Percentiles rank a stretch among this genome's conserved stretches.
Conservation (phyloP, 2,797 vertebrate genomes). For the Alauda arvensis region DNA sequence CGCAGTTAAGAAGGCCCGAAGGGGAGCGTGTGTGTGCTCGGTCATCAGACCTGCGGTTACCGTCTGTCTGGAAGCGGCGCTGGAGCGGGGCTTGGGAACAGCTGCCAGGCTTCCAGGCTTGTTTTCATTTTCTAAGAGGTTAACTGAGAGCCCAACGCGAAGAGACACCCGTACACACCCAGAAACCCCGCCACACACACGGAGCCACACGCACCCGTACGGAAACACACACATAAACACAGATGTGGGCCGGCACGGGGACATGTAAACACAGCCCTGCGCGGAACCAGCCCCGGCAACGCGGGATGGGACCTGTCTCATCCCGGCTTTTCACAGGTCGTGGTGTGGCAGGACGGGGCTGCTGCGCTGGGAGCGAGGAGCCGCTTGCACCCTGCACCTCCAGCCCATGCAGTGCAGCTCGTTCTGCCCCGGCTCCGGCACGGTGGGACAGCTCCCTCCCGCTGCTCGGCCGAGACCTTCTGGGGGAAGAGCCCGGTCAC, state of each 20-base stretch:
- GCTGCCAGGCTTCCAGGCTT: conserved; percentile 14
- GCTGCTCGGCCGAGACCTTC: neutral
- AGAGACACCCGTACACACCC: neutral
- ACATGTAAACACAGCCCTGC: conserved; percentile 7
- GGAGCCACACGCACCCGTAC: conserved; percentile 4
- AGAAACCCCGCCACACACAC: neutral
- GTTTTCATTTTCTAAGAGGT: neutral
- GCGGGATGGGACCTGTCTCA: neutral
- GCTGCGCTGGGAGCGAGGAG: accelerated
- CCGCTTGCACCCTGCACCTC: neutral
- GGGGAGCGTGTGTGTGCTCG: conserved; percentile 30
- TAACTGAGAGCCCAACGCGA: neutral
- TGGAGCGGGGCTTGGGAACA: conserved; percentile 17
- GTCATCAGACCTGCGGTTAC: conserved; percentile 48
- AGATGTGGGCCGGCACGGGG: neutral
- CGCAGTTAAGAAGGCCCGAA: neutral
- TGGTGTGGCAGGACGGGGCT: accelerated
- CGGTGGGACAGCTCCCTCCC: neutral
- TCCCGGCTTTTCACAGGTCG: neutral
- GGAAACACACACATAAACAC: conserved; percentile 45
- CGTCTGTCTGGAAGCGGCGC: conserved; percentile 24
- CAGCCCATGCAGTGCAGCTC: accelerated
- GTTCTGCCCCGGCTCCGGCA: neutral
- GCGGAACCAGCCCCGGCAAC: neutral
- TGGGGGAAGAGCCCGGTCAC: neutral